These are phyloP conservation scores for Epinotia nisella DNA, from an alignment of 2,888 invertebrate species.

Conservation along the genomic window DNA sequence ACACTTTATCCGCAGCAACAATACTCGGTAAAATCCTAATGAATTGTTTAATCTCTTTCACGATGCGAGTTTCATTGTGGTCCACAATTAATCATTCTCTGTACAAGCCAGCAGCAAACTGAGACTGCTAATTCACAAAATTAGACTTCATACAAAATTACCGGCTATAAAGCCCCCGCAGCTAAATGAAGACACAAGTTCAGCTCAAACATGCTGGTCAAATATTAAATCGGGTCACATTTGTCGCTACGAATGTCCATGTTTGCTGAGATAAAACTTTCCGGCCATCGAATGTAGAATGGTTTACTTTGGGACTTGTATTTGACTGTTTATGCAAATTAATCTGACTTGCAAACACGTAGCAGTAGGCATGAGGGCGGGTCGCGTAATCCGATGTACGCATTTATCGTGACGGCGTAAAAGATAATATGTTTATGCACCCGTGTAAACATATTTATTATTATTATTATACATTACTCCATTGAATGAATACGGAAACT, in stretches of 20 bases:
- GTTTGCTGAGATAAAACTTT: constrained; percentile 80
- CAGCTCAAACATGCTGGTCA: constrained; percentile 68
- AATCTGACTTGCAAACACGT: constrained; percentile 65
- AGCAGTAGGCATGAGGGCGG: constrained; percentile 53
- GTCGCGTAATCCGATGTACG: constrained; percentile 58
- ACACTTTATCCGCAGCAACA: neutral
- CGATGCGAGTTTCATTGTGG: constrained; percentile 20
- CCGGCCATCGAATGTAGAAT: constrained; percentile 76
- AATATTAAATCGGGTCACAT: constrained; percentile 83
- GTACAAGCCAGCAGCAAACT: constrained; percentile 8
- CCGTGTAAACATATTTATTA: too few relatives aligned
- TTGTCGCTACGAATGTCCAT: constrained; percentile 70
- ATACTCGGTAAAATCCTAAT: constrained; percentile 7
- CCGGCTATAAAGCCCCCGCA: constrained; percentile 62
- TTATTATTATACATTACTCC: too few relatives aligned
- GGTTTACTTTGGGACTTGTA: constrained; percentile 74
- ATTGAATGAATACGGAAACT: neutral
- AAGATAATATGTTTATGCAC: neutral
- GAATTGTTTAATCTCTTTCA: constrained; percentile 4
- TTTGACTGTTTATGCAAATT: constrained; percentile 80
- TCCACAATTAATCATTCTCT: constrained; percentile 23
- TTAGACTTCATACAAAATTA: constrained; percentile 72
- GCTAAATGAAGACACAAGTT: constrained; percentile 71
- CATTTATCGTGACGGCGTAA: constrained; percentile 54
- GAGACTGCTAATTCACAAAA: constrained; percentile 63